Conservation (phyloP, 35 echinoderm and acorn worm species). For the Patiria miniata region DNA sequence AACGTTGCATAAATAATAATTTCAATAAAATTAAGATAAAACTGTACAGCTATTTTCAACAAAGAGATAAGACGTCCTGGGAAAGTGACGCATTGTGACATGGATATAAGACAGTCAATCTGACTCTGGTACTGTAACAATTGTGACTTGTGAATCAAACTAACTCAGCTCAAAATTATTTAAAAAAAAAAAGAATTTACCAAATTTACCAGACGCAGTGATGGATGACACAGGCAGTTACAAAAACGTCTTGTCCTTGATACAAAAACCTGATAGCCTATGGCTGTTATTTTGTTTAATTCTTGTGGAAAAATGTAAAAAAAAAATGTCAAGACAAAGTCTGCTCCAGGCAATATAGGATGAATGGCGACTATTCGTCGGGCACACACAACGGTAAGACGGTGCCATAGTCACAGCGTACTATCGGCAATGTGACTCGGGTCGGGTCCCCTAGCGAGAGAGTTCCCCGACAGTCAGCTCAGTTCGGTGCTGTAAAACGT, state of each 20-base stretch:
- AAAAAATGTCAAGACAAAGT: neutral
- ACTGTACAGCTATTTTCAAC: conserved; percentile 18
- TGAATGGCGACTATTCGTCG: conserved; percentile 4
- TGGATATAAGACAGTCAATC: neutral
- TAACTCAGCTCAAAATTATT: neutral
- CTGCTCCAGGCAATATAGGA: neutral
- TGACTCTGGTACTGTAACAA: neutral
- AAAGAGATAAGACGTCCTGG: neutral
- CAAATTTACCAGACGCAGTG: neutral
- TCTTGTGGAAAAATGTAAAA: neutral
- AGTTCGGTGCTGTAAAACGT: neutral
- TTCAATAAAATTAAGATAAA: conserved; percentile 33
- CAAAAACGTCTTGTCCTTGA: neutral
- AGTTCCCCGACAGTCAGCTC: neutral
- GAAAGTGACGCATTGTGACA: neutral
- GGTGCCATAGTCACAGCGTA: conserved; percentile 13
- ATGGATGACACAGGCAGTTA: neutral
- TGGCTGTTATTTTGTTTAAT: neutral
- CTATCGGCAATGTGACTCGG: conserved; percentile 7
- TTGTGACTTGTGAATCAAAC: neutral
- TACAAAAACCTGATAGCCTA: neutral
- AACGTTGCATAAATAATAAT: conserved; percentile 32
- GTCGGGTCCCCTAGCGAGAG: conserved; percentile 8
- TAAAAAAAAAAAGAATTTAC: neutral
- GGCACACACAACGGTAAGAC: conserved; percentile 22